These are phyloP conservation scores for Alloscopus bannaensis DNA, from an alignment of 2,888 invertebrate genomes.

Conservation along the genomic window DNA sequence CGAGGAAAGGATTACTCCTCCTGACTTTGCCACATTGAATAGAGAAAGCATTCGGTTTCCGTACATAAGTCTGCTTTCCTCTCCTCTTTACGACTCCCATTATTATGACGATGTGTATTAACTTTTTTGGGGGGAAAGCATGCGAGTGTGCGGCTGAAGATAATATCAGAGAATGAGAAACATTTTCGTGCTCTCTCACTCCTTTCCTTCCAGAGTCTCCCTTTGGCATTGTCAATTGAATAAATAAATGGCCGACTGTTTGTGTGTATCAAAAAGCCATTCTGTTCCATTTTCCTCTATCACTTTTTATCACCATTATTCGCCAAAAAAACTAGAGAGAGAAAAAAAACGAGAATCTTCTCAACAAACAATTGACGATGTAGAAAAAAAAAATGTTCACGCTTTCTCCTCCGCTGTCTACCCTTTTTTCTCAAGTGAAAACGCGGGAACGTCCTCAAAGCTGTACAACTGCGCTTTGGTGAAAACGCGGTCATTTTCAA, in stretches of 20 bases:
- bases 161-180: background rate
- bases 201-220: background rate
- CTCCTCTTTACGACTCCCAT: background rate
- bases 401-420: too few relatives aligned
- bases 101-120: background rate
- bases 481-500: too few relatives aligned
- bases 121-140: background rate
- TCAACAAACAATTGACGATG: too few relatives aligned
- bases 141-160: background rate
- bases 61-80: background rate
- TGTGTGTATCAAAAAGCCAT: background rate
- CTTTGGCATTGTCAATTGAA: background rate
- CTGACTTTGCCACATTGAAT: conserved; percentile 1
- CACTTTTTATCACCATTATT: too few relatives aligned
- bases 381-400: too few relatives aligned
- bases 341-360: too few relatives aligned
- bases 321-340: too few relatives aligned
- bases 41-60: background rate
- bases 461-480: too few relatives aligned
- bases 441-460: too few relatives aligned
- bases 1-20: conserved; percentile 40
- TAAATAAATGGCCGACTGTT: background rate
- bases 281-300: too few relatives aligned
- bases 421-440: too few relatives aligned
- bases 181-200: background rate